A percentile compares a stretch with the other conserved stretches of the same genome.
phyloP scores from a whole-genome alignment of 2,797 vertebrate species.

The Heteromormyrus szaboi region DNA sequence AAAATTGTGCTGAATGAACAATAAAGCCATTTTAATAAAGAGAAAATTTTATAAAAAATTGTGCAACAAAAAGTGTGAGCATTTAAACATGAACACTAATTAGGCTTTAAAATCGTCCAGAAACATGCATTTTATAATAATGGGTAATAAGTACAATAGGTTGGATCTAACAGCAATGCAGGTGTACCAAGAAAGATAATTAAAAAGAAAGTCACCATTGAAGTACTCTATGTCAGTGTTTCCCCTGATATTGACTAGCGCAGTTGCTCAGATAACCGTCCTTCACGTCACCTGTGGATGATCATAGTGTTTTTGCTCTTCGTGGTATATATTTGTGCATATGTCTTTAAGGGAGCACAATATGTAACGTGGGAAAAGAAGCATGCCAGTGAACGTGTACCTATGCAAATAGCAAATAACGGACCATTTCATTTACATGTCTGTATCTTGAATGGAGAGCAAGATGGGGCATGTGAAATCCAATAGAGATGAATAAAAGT shows the following conservation, averaged over 20 bases:
- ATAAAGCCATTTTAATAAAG: not conserved
- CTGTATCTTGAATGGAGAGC: not conserved
- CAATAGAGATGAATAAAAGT: not conserved
- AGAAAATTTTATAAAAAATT: not conserved
- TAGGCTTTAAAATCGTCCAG: not conserved
- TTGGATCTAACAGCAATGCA: not conserved
- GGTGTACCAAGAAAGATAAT: not conserved
- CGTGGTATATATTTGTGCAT: not conserved
- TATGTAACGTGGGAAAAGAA: not conserved
- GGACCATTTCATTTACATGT: not conserved
- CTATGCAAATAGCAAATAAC: not conserved
- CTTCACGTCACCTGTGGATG: not conserved
- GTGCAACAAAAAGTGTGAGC: not conserved
- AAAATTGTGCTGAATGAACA: not conserved
- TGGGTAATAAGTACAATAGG: not conserved
- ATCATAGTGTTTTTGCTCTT: not conserved
- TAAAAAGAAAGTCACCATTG: not conserved
- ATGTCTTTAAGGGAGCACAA: not conserved
- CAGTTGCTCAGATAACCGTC: not conserved
- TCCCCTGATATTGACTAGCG: not conserved
- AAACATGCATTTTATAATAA: not conserved
- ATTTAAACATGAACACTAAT: not conserved
- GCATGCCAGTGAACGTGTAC: not conserved
- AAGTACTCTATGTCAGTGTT: not conserved
- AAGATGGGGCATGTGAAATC: not conserved